Evolutionary conservation across 2,797 vertebrate genomes (phyloP).

Genomic region (Cossypha polioptera): DNA sequence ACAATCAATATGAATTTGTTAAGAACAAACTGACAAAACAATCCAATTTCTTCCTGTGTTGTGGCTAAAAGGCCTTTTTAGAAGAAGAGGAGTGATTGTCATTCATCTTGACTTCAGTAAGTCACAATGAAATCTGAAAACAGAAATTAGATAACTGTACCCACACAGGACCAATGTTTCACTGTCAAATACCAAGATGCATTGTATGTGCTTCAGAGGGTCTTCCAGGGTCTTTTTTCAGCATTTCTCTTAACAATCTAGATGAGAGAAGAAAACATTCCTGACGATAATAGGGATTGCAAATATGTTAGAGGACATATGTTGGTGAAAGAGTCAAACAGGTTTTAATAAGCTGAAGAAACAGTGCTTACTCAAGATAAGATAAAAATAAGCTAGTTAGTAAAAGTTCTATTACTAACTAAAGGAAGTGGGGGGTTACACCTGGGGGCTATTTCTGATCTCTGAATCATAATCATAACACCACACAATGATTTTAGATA

Average conservation of each 20-base stretch:
- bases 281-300: neutral
- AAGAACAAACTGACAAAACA: constrained; percentile 2
- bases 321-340: neutral
- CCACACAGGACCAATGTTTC: neutral
- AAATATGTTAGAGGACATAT: neutral
- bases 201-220: neutral
- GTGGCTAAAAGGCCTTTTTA: neutral
- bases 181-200: neutral
- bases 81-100: neutral
- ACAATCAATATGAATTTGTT: neutral
- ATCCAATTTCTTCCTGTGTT: neutral
- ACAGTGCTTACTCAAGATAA: neutral
- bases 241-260: neutral
- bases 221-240: neutral
- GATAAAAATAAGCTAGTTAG: neutral
- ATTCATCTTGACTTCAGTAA: neutral
- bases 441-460: neutral
- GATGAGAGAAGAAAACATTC: neutral
- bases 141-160: neutral
- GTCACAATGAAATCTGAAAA: neutral
- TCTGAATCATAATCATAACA: neutral
- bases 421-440: neutral
- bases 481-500: neutral
- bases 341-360: neutral
- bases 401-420: neutral